Evolutionary conservation across 2,113 vertebrate species (phyloP), one percentile per base, ranked within the genome.

Genomic region (Dromas ardeola): DNA sequence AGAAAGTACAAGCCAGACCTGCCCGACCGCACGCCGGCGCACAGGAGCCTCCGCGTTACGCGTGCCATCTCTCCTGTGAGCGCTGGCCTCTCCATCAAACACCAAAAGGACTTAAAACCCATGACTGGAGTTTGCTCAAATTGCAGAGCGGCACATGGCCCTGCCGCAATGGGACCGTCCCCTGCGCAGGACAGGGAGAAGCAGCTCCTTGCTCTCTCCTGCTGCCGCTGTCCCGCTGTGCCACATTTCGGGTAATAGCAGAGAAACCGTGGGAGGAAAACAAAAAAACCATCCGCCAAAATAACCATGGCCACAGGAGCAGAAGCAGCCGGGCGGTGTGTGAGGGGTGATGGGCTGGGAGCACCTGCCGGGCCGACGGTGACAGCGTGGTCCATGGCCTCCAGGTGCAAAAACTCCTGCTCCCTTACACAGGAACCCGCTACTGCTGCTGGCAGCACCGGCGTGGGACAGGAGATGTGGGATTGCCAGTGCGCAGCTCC

Each of bases 311-410:
- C n/a, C 18, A 23, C 42, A 16, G 49, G 40, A 45, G 36, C 36
- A 55, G 45, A 36, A 36, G 38, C 26, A 43, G 32, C 19, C 2
- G 4, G 45, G 27, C 1, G 1, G 32, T 2, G 2, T 6, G 15
- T 1, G 62, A 42, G 62, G 36, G 1, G 15, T 11, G 71, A 67
- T 9, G 73, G 63, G 23, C 25, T 3, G 2, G 52, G 17, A 29
- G 30, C 19, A 30, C 38, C 34, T 13, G 0, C 26, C 5, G 2
- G n/a, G 26, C 80, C 2, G 2, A 30, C 3, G 6, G 63, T 20
- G n/a, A 21, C 40, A 32, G 38, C 8, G 1, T 11, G 25, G 43
- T 30, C 58, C 26, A 1, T 3, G 4, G 61, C 42, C n/a, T 42
- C 29, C 3, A 8, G 36, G 43, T 11, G 34, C 40, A 34, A 56